Evolutionary conservation across 2,888 invertebrate genomes (phyloP), one percentile per base, ranked within the genome.

Genomic region (Eurytoma californica): DNA sequence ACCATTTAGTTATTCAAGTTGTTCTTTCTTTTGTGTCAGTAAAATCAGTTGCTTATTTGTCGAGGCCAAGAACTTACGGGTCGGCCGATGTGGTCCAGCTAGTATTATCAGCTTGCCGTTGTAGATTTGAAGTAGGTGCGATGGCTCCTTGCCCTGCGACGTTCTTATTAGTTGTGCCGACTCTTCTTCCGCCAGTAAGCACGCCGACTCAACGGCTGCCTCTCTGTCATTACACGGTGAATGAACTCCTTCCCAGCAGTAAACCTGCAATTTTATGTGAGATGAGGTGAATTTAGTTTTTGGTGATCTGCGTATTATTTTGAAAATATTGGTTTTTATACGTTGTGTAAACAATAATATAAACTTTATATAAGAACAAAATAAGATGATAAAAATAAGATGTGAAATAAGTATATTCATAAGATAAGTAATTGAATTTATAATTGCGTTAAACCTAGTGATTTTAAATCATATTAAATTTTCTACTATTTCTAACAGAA

Each of bases 61-160:
- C 12, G 51, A 13, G 3, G 12, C 13, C 14, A 13, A 55, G 39
- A 14, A 81, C 91, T 92, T 90, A 94, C 94, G 93, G 86, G 93
- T 94, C 83, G 94, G 93, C 7, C 92, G 93, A 72, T 94, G 93
- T 83, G 92, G 93, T 83, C 95, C 95, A 70, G 93, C 92, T 86
- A 95, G 94, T 81, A 95, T 94, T 76, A 95, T 94, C 91, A 98
- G 93, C 84, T 95, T 95, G 72, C 97, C 97, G 85, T 94, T 94
- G 90, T 97, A 97, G 79, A 97, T 94, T 89, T 97, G 95, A 86
- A 98, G 91, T 89, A 98, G 96, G 89, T 98, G 98, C 14, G 97
- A 94, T 0, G 97, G 97, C 91, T 98, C 98, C 88, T 96, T 95
- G 75, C 96, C 96, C 91, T 98, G 97, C 65, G 95, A 94, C 7